These are phyloP conservation scores for Clistopyga incitator DNA, from an alignment of 2,888 invertebrate genomes.

Conservation along the genomic window DNA sequence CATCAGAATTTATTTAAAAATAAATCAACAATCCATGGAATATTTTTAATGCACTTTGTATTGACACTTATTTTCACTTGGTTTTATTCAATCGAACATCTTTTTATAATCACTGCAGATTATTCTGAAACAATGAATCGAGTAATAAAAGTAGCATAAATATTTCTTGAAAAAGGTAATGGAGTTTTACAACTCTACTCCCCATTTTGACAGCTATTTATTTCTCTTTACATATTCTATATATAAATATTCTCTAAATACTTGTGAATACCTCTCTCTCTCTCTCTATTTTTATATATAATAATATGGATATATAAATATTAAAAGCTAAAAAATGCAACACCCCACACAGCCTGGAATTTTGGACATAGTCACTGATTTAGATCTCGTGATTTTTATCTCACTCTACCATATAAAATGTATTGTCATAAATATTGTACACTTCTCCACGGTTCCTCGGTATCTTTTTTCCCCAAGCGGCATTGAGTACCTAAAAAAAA, in stretches of 20 bases:
- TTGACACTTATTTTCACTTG: too few species aligned
- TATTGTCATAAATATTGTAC: slow-evolving; percentile 28
- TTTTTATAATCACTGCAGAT: too few species aligned
- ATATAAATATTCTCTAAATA: slow-evolving; percentile 24
- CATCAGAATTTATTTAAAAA: too few species aligned
- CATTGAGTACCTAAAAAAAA: background rate
- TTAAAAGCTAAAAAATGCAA: slow-evolving; percentile 62
- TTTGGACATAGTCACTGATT: slow-evolving; percentile 70
- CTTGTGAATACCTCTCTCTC: slow-evolving; percentile 44
- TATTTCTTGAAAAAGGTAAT: too few species aligned
- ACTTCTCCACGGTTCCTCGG: slow-evolving; percentile 24
- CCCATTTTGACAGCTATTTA: background rate
- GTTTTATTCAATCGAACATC: too few species aligned
- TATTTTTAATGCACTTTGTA: too few species aligned
- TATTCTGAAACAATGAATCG: too few species aligned
- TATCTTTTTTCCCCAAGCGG: background rate
- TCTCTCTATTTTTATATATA: slow-evolving; percentile 54
- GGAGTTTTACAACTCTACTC: too few species aligned
- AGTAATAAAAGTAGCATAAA: too few species aligned
- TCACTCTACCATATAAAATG: slow-evolving; percentile 39
- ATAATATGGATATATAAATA: slow-evolving; percentile 62
- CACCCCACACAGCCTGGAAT: slow-evolving; percentile 70
- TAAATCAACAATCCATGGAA: too few species aligned
- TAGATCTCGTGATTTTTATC: slow-evolving; percentile 61
- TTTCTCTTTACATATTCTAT: slow-evolving; percentile 17